These are phyloP conservation scores for Metellina segmentata DNA, from an alignment of 2,888 invertebrate species.

Conservation along the genomic window DNA sequence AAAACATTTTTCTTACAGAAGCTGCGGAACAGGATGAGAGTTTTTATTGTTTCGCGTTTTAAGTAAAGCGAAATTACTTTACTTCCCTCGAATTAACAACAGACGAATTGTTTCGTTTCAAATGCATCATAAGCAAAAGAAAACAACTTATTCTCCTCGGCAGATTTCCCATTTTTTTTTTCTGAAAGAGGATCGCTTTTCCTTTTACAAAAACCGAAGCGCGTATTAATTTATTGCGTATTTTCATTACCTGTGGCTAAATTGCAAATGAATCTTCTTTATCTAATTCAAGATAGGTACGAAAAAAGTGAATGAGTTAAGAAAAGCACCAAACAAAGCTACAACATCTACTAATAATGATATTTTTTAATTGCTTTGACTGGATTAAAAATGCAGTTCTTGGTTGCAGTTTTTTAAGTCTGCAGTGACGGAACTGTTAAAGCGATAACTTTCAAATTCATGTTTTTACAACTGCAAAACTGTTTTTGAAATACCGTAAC, in stretches of 20 bases:
- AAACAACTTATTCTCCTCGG: constrained; percentile 8
- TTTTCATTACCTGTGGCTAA: background rate
- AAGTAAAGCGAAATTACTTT: constrained; percentile 37
- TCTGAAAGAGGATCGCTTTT: background rate
- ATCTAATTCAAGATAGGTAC: background rate
- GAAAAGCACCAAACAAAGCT: background rate
- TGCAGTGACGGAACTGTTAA: background rate
- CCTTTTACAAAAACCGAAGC: constrained; percentile 9
- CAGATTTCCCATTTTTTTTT: background rate
- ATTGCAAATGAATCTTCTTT: constrained; percentile 5
- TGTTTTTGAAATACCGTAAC: background rate
- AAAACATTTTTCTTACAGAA: constrained; percentile 42
- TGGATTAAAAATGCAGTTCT: background rate
- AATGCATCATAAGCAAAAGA: constrained; percentile 18
- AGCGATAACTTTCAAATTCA: background rate
- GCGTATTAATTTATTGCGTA: background rate
- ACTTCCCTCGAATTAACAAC: constrained; percentile 49
- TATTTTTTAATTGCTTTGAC: background rate
- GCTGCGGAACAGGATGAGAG: constrained; percentile 7
- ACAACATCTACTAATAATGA: background rate
- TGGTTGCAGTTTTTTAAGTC: background rate
- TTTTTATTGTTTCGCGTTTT: constrained; percentile 18
- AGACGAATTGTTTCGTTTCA: constrained; percentile 24
- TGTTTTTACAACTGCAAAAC: background rate
- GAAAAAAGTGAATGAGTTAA: background rate